Conservation (phyloP, 2,888 invertebrate species). For the Drosophila gaucha region DNA sequence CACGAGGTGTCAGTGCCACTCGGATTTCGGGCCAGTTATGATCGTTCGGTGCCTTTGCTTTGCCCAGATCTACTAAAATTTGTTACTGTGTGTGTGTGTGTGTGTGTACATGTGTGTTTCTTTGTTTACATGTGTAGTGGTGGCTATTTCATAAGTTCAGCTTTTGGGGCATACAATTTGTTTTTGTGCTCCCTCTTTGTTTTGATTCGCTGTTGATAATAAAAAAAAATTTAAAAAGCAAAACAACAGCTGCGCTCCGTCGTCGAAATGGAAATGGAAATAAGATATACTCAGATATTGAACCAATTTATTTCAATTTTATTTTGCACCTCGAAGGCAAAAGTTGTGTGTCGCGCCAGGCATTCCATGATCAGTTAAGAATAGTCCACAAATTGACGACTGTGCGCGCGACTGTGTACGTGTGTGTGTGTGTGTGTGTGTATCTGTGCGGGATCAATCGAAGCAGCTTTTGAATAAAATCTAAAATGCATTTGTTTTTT, state of each 20-base stretch:
- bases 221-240: conserved; percentile 20
- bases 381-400: conserved; percentile 10
- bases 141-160: conserved; percentile 40
- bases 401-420: conserved; percentile 2
- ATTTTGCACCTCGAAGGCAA: conserved; percentile 61
- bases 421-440: not conserved
- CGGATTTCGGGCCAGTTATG: conserved; percentile 40
- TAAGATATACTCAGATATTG: conserved; percentile 68
- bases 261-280: conserved; percentile 62
- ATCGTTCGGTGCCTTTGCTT: conserved; percentile 23
- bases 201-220: conserved; percentile 69
- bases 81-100: not conserved
- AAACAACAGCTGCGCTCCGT: conserved; percentile 27
- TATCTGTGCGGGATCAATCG: conserved; percentile 13
- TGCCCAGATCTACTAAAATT: conserved; percentile 15
- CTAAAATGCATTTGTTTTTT: conserved; percentile 40
- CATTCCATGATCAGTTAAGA: conserved; percentile 39
- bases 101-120: conserved; percentile 17
- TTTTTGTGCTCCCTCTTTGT: conserved; percentile 57
- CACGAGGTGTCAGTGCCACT: conserved; percentile 40
- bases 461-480: conserved; percentile 6
- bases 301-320: conserved; percentile 78
- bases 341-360: conserved; percentile 56
- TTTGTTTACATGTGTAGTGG: conserved; percentile 15
- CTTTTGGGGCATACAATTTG: conserved; percentile 42